Evolutionary conservation across 1,140 invertebrate species (phyloP).

Genomic region (Tetragonula clypearis): DNA sequence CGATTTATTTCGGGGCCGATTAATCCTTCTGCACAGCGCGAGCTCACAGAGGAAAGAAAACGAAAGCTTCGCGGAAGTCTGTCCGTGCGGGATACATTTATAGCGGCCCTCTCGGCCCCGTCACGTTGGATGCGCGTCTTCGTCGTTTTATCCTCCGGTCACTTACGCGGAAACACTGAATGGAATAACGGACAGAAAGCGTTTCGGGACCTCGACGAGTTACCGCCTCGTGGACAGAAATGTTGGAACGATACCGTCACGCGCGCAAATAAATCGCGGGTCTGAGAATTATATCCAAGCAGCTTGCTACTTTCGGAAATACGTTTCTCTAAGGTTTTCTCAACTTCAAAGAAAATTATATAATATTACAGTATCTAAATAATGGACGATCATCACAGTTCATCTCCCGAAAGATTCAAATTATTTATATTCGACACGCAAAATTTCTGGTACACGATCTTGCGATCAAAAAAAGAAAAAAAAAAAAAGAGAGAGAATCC

Average conservation of each 20-base stretch:
- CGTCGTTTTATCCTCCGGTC: constrained; percentile 44
- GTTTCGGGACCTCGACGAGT: not conserved
- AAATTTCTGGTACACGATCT: too few relatives aligned
- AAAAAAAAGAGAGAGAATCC: not conserved
- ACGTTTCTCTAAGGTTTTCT: not conserved
- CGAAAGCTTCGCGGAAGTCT: constrained; percentile 49
- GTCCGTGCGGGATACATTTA: constrained; percentile 38
- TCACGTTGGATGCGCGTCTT: constrained; percentile 9
- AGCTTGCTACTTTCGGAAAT: not conserved
- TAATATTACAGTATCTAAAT: too few relatives aligned
- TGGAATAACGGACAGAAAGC: constrained; percentile 38
- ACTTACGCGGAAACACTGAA: constrained; percentile 48
- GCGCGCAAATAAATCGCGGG: not conserved
- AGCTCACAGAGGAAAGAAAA: constrained; percentile 34
- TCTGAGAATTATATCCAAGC: not conserved
- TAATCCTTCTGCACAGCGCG: constrained; percentile 42
- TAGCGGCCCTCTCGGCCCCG: constrained; percentile 20
- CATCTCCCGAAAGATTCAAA: too few relatives aligned
- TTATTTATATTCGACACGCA: too few relatives aligned
- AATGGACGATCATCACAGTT: too few relatives aligned
- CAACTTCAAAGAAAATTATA: not conserved
- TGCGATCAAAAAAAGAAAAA: too few relatives aligned
- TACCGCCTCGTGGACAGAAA: not conserved
- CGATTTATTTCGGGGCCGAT: constrained; percentile 52
- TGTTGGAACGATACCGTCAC: not conserved